These are phyloP conservation scores for Pangasius sanitwongsei DNA, from an alignment of 2,797 vertebrate species.

Conservation along the genomic window DNA sequence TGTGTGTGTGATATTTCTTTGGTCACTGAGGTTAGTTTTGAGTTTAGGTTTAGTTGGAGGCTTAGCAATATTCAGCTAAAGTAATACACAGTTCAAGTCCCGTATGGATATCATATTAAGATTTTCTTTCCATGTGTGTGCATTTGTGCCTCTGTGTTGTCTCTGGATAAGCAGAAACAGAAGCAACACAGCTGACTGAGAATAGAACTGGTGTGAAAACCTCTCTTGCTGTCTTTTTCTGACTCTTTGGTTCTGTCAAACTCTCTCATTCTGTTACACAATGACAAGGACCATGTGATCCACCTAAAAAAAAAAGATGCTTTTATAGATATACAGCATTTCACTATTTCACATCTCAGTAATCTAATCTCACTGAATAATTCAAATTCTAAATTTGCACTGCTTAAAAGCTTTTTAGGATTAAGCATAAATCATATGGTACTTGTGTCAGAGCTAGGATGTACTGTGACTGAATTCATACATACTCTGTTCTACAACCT, in stretches of 20 bases:
- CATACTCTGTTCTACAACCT: background rate
- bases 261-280: constrained; percentile 21
- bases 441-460: background rate
- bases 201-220: constrained; percentile 44
- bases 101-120: background rate
- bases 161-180: constrained; percentile 18
- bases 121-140: constrained; percentile 7
- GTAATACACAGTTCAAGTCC: background rate
- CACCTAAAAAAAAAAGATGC: background rate
- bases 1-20: too few relatives aligned
- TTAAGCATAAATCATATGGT: background rate
- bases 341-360: background rate
- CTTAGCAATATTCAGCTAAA: background rate
- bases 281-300: constrained; percentile 14
- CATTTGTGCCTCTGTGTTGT: constrained; percentile 7
- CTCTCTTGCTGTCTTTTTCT: constrained; percentile 35
- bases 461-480: background rate
- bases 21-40: background rate
- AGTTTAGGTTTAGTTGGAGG: background rate
- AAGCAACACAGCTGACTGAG: constrained; percentile 24
- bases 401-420: background rate
- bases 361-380: background rate
- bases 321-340: background rate
- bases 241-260: constrained; percentile 11
- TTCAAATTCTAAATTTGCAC: background rate